Evolutionary conservation across 2,888 invertebrate species (phyloP).

Genomic region (Encarsia formosa): DNA sequence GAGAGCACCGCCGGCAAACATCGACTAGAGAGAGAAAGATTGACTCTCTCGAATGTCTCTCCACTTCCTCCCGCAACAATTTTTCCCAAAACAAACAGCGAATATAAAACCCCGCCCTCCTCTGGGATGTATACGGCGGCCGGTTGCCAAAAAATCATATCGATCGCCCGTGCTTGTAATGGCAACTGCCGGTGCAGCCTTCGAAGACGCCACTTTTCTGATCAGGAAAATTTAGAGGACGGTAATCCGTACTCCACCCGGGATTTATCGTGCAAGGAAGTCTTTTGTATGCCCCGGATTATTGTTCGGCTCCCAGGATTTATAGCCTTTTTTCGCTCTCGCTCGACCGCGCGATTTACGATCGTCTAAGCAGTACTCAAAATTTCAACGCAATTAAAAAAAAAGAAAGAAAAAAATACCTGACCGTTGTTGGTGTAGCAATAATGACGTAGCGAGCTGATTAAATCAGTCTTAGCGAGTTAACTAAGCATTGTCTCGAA

Average conservation of each 20-base stretch:
- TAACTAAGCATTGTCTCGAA: no score
- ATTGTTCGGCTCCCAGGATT: neutral
- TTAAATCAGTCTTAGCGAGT: no score
- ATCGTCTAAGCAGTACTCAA: no score
- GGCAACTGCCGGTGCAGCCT: neutral
- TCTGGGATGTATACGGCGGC: neutral
- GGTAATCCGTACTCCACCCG: conserved; percentile 8
- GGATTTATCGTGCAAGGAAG: conserved; percentile 21
- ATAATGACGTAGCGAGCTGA: no score
- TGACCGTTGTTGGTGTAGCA: no score
- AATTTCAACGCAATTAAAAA: no score
- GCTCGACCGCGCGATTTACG: neutral
- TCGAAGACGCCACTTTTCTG: conserved; percentile 4
- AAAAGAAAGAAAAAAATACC: no score
- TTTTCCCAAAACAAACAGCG: no score
- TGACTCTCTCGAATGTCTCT: no score
- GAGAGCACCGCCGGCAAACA: neutral
- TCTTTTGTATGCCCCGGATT: conserved; percentile 17
- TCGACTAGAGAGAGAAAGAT: no score
- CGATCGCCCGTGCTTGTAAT: conserved; percentile 16
- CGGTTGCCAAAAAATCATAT: conserved; percentile 27
- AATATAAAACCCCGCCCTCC: conserved; percentile 8
- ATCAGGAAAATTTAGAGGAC: conserved; percentile 9
- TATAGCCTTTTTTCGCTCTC: neutral
- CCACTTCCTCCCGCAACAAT: neutral